Evolutionary conservation across 2,888 invertebrate species (phyloP), one percentile per base, ranked within the genome.

Genomic region (Lycophotia porphyrea): DNA sequence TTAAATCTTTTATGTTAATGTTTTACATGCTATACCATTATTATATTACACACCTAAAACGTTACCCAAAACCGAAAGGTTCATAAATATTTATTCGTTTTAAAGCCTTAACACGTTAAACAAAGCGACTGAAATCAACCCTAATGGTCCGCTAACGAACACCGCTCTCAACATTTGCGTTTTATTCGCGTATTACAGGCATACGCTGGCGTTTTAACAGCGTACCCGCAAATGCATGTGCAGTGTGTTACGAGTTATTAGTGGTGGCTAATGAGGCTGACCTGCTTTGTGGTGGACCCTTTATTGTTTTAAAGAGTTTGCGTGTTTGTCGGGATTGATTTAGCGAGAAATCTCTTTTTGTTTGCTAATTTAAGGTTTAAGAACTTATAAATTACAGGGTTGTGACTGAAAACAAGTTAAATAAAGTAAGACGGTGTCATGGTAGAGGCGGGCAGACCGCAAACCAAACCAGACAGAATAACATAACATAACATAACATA

Each of bases 121-220:
- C 27, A 60, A 42, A 61, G 49, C 27, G 11, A 36, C 60, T 76
- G 81, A 34, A 78, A 74, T 49, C 58, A 82, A 67, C 72, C 82
- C 77, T 82, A 85, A 76, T 52, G 55, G 27, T 58, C 21, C 0
- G 21, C 66, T 72, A 85, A 81, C 61, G 82, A 84, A 75, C 71
- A 58, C 81, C 47, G 82, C 44, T 18, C 44, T 66, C 67, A 52
- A 65, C 52, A n/a, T 47, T 44, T 63, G 63, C 52, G 63, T 81
- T 76, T 52, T 31, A 63, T 31, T 27, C 52, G 36, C 65, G 44
- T 58, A 42, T 60, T 49, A 47, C 61, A 44, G 49, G 67, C 63
- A 44, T 75, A 21, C 34, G 42, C 67, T 31, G n/a, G 70, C 70
- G 74, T 68, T 71, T 69, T 69, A 63, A 66, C 60, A 42, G 76